Evolutionary conservation across 2,113 vertebrate species (phyloP).

Genomic region (Sylvia atricapilla): DNA sequence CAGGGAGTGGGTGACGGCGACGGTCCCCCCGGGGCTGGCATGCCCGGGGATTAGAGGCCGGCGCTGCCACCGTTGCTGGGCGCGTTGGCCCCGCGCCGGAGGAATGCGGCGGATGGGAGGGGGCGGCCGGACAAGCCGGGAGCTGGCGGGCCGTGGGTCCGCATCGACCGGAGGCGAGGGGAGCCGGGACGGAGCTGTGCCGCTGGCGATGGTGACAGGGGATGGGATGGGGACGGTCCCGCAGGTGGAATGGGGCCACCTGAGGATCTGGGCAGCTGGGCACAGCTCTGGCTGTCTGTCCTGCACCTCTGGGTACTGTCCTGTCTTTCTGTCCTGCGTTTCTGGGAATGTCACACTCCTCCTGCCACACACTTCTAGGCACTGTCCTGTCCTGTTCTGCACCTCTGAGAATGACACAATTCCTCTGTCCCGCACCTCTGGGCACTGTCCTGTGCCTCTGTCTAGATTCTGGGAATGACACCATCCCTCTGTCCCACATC

Average conservation of each 20-base stretch:
- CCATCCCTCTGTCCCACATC: background rate
- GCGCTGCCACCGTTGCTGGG: constrained; percentile 84
- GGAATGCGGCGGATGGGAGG: constrained; percentile 82
- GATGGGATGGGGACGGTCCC: background rate
- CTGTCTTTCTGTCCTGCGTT: background rate
- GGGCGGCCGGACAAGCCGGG: constrained; percentile 84
- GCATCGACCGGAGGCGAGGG: background rate
- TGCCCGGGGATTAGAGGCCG: constrained; percentile 77
- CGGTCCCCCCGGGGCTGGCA: constrained; percentile 74
- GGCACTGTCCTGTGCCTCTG: background rate
- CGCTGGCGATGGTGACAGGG: constrained; percentile 57
- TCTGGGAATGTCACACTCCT: background rate
- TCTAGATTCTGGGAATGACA: background rate
- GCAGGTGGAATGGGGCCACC: background rate
- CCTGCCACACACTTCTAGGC: no score
- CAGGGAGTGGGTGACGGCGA: constrained; percentile 92
- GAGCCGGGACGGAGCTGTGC: constrained; percentile 82
- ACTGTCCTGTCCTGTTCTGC: background rate
- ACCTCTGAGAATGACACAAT: background rate
- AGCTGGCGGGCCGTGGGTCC: background rate
- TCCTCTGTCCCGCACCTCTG: background rate
- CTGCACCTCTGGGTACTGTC: background rate
- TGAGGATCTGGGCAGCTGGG: background rate
- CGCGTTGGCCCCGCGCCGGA: constrained; percentile 80
- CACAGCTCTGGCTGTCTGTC: background rate